phyloP scores from a whole-genome alignment of 2,888 invertebrate genomes.

The Lithophane ornitopus region DNA sequence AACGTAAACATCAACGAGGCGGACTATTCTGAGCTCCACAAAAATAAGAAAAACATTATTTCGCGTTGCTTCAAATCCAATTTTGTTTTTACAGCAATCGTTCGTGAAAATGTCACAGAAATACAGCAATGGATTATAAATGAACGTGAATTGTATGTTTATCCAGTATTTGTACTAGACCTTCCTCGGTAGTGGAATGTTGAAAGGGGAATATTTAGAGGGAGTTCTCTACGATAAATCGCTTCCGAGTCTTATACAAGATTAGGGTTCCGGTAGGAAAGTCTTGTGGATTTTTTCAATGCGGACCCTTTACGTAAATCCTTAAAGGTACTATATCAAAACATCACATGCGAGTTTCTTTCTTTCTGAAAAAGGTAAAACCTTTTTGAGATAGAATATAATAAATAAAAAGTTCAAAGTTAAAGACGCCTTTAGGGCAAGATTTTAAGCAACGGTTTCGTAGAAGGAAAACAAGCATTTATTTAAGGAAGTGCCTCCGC shows the following conservation, averaged over 20 bases:
- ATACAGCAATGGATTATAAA: slow-evolving; percentile 62
- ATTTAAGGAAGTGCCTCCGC: too few relatives aligned
- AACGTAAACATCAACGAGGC: slow-evolving; percentile 49
- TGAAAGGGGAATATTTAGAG: slow-evolving; percentile 58
- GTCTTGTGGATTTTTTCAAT: slow-evolving; percentile 48
- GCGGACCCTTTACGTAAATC: slow-evolving; percentile 45
- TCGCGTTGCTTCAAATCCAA: slow-evolving; percentile 45
- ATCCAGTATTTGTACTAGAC: slow-evolving; percentile 53
- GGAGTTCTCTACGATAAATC: slow-evolving; percentile 60
- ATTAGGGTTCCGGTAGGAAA: slow-evolving; percentile 53
- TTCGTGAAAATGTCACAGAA: slow-evolving; percentile 40
- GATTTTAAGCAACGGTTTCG: not conserved
- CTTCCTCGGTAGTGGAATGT: slow-evolving; percentile 49
- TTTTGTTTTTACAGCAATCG: slow-evolving; percentile 51
- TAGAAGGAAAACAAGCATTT: slow-evolving; percentile 12
- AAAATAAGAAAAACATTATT: slow-evolving; percentile 33
- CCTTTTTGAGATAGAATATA: slow-evolving; percentile 34
- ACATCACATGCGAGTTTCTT: slow-evolving; percentile 45
- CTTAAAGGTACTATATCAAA: slow-evolving; percentile 52
- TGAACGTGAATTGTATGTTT: slow-evolving; percentile 49
- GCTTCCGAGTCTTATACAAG: slow-evolving; percentile 63
- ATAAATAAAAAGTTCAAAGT: slow-evolving; percentile 20
- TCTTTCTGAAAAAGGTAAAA: slow-evolving; percentile 27
- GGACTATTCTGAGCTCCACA: slow-evolving; percentile 41
- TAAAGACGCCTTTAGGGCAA: not conserved